These are phyloP conservation scores for Molossus alvarezi DNA, from an alignment of 2,797 vertebrate species.

Conservation along the genomic window DNA sequence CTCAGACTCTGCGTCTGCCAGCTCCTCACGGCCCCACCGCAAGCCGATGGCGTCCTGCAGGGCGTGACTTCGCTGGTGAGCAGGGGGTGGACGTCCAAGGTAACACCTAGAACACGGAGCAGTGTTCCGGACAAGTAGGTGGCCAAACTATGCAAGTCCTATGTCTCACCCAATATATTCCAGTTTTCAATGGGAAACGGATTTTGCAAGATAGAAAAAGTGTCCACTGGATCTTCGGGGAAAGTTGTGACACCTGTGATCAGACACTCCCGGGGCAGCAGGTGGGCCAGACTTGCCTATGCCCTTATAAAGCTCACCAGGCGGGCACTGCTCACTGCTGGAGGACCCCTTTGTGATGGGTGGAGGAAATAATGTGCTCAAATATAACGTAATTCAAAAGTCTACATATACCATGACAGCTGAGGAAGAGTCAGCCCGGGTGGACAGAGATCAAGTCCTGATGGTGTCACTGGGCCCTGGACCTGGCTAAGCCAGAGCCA, in stretches of 20 bases:
- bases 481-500: not conserved
- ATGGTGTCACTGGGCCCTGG: not conserved
- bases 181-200: not conserved
- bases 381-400: not conserved
- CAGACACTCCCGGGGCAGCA: slow-evolving; percentile 97
- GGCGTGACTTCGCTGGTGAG: not conserved
- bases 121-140: not conserved
- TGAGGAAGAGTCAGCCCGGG: not conserved
- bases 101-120: not conserved
- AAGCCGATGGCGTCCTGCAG: not conserved
- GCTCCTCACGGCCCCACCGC: not conserved
- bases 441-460: not conserved
- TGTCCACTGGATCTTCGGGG: not conserved
- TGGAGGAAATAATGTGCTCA: not conserved
- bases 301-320: slow-evolving; percentile 89
- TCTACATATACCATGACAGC: not conserved
- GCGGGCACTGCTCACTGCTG: not conserved
- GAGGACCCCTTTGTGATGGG: not conserved
- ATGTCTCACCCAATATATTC: not conserved
- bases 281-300: slow-evolving; percentile 99
- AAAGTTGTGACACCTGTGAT: slow-evolving; percentile 93
- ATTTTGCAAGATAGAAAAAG: not conserved
- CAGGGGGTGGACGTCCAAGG: not conserved
- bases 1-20: not conserved
- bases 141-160: not conserved